Conservation (phyloP, 2,113 vertebrate genomes). For the Tylochromis polylepis region DNA sequence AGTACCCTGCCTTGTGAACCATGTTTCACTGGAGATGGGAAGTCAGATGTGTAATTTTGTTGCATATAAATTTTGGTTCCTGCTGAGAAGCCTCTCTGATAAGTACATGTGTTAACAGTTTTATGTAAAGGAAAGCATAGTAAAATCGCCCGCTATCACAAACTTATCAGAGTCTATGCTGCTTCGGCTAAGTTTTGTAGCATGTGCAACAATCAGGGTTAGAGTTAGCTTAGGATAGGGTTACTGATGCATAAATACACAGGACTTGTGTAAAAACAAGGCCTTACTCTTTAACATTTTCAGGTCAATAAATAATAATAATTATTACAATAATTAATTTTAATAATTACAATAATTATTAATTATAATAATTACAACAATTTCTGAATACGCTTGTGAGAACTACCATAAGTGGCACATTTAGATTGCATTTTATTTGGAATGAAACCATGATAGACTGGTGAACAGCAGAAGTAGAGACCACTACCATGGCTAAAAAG, state of each 20-base stretch:
- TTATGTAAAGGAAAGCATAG: neutral
- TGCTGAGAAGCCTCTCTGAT: neutral
- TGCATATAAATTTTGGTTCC: constrained; percentile 32
- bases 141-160: neutral
- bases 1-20: constrained; percentile 10
- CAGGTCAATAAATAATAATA: neutral
- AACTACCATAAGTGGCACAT: neutral
- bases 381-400: neutral
- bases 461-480: neutral
- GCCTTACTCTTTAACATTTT: neutral
- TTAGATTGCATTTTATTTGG: neutral
- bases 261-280: neutral
- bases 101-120: neutral
- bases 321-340: too few relatives aligned
- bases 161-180: neutral
- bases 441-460: neutral
- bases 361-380: too few relatives aligned
- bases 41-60: constrained; percentile 40
- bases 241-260: neutral
- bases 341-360: too few relatives aligned
- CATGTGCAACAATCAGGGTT: neutral
- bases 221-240: neutral
- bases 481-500: neutral
- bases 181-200: neutral
- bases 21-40: constrained; percentile 39